These are phyloP conservation scores for Cavia porcellus DNA, from an alignment of 2,113 vertebrate species.

Conservation along the genomic window DNA sequence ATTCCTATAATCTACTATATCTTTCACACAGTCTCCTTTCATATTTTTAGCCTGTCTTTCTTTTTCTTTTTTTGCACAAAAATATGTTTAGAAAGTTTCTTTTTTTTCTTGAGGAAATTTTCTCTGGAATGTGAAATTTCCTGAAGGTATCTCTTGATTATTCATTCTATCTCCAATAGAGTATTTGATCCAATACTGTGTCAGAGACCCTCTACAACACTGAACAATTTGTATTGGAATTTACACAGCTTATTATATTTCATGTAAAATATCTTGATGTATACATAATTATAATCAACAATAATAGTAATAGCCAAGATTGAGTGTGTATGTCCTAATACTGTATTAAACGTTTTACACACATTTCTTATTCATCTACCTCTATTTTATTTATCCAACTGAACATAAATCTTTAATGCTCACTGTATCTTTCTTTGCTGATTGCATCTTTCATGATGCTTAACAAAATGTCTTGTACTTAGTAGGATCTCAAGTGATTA, in stretches of 20 bases:
- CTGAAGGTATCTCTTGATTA: background rate
- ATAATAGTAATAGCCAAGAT: background rate
- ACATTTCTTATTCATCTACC: background rate
- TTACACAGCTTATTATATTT: background rate
- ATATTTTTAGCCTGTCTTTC: background rate
- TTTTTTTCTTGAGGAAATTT: background rate
- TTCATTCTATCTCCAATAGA: background rate
- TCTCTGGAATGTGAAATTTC: background rate
- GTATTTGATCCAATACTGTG: background rate
- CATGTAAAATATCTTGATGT: constrained; percentile 39
- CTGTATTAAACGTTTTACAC: constrained; percentile 8
- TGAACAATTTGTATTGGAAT: background rate
- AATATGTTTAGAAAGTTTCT: background rate
- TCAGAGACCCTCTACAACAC: background rate
- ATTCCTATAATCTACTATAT: background rate
- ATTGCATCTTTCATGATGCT: background rate
- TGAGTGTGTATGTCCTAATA: constrained; percentile 15
- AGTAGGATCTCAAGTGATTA: constrained; percentile 54
- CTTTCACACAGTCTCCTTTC: background rate
- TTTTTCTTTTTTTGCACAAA: background rate
- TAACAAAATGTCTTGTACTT: constrained; percentile 55
- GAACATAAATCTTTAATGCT: constrained; percentile 4
- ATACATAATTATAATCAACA: background rate
- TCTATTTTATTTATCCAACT: background rate
- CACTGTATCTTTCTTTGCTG: background rate